Conservation (phyloP, 2,797 vertebrate genomes). For the Agapornis canus region DNA sequence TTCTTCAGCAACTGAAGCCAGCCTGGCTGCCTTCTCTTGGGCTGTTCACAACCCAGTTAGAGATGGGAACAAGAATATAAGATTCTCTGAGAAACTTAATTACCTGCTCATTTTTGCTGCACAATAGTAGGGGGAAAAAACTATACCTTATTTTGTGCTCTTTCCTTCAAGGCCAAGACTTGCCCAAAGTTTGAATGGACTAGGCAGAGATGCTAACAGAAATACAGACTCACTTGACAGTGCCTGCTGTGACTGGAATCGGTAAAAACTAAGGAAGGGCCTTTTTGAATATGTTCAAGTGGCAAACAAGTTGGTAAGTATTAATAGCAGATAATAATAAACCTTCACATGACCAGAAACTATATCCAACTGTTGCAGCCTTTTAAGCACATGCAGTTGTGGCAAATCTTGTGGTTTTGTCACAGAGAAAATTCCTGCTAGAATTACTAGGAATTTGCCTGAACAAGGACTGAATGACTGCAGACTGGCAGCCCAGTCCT, state of each 20-base stretch:
- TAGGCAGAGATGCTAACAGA: not conserved
- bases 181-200: not conserved
- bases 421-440: not conserved
- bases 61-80: not conserved
- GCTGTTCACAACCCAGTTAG: not conserved
- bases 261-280: not conserved
- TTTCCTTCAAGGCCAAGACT: not conserved
- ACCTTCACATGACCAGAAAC: not conserved
- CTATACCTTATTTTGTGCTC: not conserved
- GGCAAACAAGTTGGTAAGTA: not conserved
- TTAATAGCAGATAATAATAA: not conserved
- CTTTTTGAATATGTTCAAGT: not conserved
- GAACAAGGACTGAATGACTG: not conserved
- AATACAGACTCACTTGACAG: not conserved
- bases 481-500: not conserved
- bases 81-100: not conserved
- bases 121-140: not conserved
- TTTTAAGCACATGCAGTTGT: not conserved
- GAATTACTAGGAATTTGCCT: not conserved
- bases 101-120: not conserved
- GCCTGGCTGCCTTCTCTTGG: not conserved
- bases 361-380: not conserved
- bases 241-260: not conserved
- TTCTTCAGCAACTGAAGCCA: not conserved
- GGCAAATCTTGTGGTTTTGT: not conserved